Evolutionary conservation across 2,888 invertebrate species (phyloP), one percentile per base, ranked within the genome.

Genomic region (Apotomis capreana): DNA sequence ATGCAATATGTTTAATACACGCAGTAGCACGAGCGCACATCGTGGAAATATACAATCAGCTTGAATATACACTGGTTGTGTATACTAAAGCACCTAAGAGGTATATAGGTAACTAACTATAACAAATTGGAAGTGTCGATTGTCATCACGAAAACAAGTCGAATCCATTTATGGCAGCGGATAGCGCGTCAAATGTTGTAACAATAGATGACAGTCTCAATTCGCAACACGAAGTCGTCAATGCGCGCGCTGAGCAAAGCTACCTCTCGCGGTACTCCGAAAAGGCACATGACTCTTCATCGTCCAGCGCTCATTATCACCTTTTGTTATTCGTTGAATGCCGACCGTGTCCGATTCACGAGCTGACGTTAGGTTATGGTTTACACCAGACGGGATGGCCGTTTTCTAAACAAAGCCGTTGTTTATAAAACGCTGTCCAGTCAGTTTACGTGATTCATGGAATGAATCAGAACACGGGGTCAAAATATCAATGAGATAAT

Each of bases 171-270:
- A 58, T 58, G 57, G 57, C n/a, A 58, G 37, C 37, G 37, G 37
- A 10, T 12, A 58, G 36, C 36, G 58, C 58, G 58, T 58, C 58
- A 58, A 37, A 58, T 58, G 37, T 37, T 58, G 37, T 58, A 58
- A 58, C 58, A 58, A 58, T 58, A 58, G 37, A 57, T 57, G 57
- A n/a, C 58, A 37, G 37, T 58, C 37, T 58, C 58, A 58, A 58
- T 58, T 58, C 58, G 37, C 37, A n/a, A 37, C 58, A 37, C 58
- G 6, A n/a, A 12, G 55, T n/a, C n/a, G 37, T 37, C 37, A 37
- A 37, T 58, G 58, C 37, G 57, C 57, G 57, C 12, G 12, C n/a
- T n/a, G 37, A n/a, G 12, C 58, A 58, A 58, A n/a, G 57, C 37
- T 36, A n/a, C 37, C 58, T n/a, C 0, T 6, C 49, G 5, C 3